phyloP scores from a whole-genome alignment of 2,888 invertebrate genomes.

The Caenorhabditis sinica region DNA sequence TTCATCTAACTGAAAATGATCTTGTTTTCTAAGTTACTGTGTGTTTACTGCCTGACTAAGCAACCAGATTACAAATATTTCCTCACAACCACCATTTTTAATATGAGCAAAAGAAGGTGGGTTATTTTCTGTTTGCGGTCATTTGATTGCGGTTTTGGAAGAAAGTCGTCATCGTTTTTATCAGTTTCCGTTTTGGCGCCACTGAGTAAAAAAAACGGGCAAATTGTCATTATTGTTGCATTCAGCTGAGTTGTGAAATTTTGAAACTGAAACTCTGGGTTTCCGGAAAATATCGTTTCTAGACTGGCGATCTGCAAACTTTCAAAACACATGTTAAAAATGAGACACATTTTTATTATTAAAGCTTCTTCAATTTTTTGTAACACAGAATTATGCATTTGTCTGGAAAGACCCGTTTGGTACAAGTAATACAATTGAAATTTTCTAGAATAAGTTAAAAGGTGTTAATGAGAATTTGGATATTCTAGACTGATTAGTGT shows the following conservation, averaged over 20 bases:
- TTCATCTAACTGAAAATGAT: no score
- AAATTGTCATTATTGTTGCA: no score
- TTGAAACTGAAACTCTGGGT: no score
- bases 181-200: not conserved
- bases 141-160: slow-evolving; percentile 5
- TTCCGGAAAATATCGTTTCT: no score
- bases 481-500: not conserved
- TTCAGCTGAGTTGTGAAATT: no score
- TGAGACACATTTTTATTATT: slow-evolving; percentile 3
- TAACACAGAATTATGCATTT: slow-evolving; percentile 25
- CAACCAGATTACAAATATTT: not conserved
- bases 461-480: not conserved
- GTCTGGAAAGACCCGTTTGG: slow-evolving; percentile 3
- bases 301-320: no score
- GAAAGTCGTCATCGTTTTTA: not conserved
- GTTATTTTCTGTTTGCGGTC: not conserved
- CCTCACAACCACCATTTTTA: not conserved
- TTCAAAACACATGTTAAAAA: not conserved
- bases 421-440: not conserved
- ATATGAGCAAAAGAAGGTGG: not conserved
- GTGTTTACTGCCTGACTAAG: no score
- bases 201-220: no score
- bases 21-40: no score
- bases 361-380: slow-evolving; percentile 17
- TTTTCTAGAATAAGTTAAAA: not conserved